A percentile compares a stretch with the other conserved stretches of the same genome.
phyloP scores from a whole-genome alignment of 2,888 invertebrate species.

The Dugesia japonica region DNA sequence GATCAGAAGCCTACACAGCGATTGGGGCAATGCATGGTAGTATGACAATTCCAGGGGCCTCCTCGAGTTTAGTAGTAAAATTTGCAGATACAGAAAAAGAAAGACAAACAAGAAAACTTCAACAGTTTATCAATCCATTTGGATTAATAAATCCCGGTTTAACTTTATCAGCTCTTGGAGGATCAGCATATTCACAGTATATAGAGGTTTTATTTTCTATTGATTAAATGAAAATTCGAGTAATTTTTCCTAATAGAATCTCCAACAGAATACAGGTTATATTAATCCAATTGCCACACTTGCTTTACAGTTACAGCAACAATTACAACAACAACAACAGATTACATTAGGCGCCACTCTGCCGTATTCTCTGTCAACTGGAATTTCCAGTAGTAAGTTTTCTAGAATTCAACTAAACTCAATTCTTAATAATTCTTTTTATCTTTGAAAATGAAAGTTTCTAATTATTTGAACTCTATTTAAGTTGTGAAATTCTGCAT shows the following conservation, averaged over 20 bases:
- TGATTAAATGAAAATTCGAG: neutral
- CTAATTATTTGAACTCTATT: too few relatives aligned
- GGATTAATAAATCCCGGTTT: conserved; percentile 26
- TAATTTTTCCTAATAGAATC: neutral
- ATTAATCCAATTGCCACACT: conserved; percentile 34
- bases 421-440: neutral
- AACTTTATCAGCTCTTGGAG: conserved; percentile 11
- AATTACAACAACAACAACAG: neutral
- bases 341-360: neutral
- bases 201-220: neutral
- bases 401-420: neutral
- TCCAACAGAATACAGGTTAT: conserved; percentile 30
- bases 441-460: too few relatives aligned
- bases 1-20: conserved; percentile 91
- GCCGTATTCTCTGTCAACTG: neutral
- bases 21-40: conserved; percentile 95
- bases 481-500: too few relatives aligned
- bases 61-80: conserved; percentile 94
- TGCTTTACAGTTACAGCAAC: conserved; percentile 30
- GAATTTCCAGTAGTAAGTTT: neutral
- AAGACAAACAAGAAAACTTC: conserved; percentile 92
- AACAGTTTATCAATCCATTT: conserved; percentile 70
- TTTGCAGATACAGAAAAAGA: conserved; percentile 99
- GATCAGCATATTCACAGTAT: conserved; percentile 1
- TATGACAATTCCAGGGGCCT: conserved; percentile 90